Conservation (phyloP, 2,888 invertebrate species). For the Conomelus anceps region DNA sequence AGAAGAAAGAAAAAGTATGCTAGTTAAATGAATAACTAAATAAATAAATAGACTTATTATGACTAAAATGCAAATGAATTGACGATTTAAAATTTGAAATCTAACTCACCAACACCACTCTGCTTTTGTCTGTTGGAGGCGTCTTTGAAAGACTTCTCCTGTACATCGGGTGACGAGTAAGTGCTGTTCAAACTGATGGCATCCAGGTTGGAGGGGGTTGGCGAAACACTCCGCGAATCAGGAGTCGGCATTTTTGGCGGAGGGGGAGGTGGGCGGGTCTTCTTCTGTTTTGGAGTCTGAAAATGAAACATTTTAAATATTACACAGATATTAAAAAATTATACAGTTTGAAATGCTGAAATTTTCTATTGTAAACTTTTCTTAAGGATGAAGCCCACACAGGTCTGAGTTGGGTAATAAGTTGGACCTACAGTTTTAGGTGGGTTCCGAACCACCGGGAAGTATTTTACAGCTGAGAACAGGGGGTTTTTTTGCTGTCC, state of each 20-base stretch:
- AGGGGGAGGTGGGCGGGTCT: slow-evolving; percentile 40
- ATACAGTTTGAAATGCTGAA: background rate
- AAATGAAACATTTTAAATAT: slow-evolving; percentile 16
- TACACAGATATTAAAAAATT: background rate
- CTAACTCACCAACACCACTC: slow-evolving; percentile 17
- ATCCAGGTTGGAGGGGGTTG: slow-evolving; percentile 18
- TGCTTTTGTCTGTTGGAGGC: slow-evolving; percentile 20
- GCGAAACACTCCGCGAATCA: background rate
- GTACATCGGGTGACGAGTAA: slow-evolving; percentile 1
- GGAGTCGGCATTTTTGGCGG: slow-evolving; percentile 37
- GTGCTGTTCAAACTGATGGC: background rate
- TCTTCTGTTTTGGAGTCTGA: slow-evolving; percentile 33
- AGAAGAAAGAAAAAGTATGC: no score
- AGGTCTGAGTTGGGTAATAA: no score
- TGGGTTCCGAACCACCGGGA: no score
- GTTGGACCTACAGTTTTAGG: no score
- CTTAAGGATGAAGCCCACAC: no score
- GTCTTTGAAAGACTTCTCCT: slow-evolving; percentile 22
- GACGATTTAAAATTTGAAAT: no score
- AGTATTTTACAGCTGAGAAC: no score
- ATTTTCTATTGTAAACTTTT: no score
- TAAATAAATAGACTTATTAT: no score
- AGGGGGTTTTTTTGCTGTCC: no score
- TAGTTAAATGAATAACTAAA: no score
- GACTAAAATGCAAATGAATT: no score